Base-by-base conservation (phyloP, 2,113 vertebrate genomes). In the Tylochromis polylepis region DNA sequence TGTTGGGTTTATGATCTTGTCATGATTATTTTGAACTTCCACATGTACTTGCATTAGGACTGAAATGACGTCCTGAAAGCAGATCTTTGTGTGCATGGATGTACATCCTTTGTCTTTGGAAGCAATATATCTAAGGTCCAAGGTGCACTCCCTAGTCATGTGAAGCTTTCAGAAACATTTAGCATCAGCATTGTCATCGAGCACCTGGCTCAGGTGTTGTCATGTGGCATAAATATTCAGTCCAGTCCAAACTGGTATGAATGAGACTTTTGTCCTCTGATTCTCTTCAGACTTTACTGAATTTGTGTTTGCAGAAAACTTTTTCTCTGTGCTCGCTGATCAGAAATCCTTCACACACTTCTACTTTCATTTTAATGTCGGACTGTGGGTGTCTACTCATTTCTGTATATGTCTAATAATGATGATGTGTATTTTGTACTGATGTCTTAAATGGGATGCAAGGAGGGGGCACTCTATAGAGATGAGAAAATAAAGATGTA, bases 401-500 rank as follows among this genome's bases (percentile, higher is more conserved):
- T 85, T 85, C 84, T 90, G 3, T 90, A 41, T 2, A 86, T 87
- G 86, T 87, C 80, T 82, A 72, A 79, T 90, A 89, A 89, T 22
- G 5, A 84, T 83, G 5, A 84, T 75, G 59, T 93, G 86, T 90
- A 87, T 94, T 94, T 93, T 93, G 77, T 94, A 93, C 78, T 85
- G 85, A 89, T 89, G 83, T 92, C 49, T 84, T 84, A 46, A 78
- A 85, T 34, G 82, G 93, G 93, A 83, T 91, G 89, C 79, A 91
- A 92, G 94, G 86, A 95, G 92, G 94, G 89, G 92, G 93, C 87
- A 90, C 87, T 94, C 55, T 94, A 83, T 92, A 94, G 93, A 92
- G 78, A 94, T 86, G 27, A 91, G 38, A 94, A 95, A 96, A 96
- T 97, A 96, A 97, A 96, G 93, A 96, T 95, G 92, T 97, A 97